Evolutionary conservation across 2,113 vertebrate genomes (phyloP), one percentile per base, ranked within the genome.

Genomic region (Oryzias melastigma): DNA sequence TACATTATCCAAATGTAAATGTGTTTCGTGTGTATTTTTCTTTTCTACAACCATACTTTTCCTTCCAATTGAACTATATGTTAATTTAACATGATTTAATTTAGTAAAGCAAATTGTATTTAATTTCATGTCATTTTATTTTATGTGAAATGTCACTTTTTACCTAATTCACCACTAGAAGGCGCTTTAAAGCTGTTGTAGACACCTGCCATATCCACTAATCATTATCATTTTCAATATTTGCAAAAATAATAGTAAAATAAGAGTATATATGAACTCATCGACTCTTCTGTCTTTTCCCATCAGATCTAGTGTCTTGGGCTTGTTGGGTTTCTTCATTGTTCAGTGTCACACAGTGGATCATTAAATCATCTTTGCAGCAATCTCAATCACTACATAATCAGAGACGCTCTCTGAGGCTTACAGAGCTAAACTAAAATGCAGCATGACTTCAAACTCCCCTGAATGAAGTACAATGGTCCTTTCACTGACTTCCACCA

Each of bases 131-230:
- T 29, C 27, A 8, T 29, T 7, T 29, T 2, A 29, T 29, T 29
- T 29, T 29, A 29, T 5, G 7, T 29, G 27, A 29, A 29, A 7
- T 6, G 27, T 29, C 6, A 29, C 27, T 29, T 22, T 35, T 35
- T 8, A 27, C 22, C 14, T n/a, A 15, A 5, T 55, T 14, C 18
- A 65, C 79, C 83, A 66, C 65, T 20, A 83, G 86, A 78, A 73
- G 80, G 76, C 22, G 65, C 66, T 70, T 60, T 53, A 63, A 35
- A 41, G 19, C 52, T 46, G 70, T 22, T 63, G 10, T 12, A 35
- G 35, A 35, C 2, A 35, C 35, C 35, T 35, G 35, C 8, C 2
- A 10, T 35, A 3, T 35, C 35, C 35, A 10, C 10, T 35, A 2
- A 35, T 35, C 10, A 12, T 35, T 10, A 35, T 35, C 8, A 35